A percentile compares a stretch with the other conserved stretches of the same genome.
These are phyloP conservation scores for Oostethus manadensis DNA, from an alignment of 2,113 vertebrate genomes.

Conservation along the genomic window DNA sequence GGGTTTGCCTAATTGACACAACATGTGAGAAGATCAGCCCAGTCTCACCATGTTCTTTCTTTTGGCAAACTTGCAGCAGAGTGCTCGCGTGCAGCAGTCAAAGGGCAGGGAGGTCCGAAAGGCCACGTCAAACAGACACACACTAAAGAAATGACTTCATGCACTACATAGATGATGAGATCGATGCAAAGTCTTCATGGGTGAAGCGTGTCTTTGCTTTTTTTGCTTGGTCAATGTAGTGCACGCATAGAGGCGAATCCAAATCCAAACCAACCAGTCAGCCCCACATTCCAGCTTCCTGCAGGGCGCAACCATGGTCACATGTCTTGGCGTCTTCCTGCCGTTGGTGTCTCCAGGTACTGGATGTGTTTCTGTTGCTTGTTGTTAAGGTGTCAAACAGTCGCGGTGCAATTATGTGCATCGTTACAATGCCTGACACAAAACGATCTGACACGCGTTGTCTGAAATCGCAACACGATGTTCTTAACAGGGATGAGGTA, in stretches of 20 bases:
- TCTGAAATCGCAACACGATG: background rate
- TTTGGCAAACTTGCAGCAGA: too few relatives aligned
- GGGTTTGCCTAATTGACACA: too few relatives aligned
- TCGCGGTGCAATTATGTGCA: background rate
- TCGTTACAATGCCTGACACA: background rate
- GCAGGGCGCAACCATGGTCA: conserved; percentile 1
- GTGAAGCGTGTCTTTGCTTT: background rate
- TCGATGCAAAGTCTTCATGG: too few relatives aligned
- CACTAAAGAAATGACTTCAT: too few relatives aligned
- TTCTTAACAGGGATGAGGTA: background rate
- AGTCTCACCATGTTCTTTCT: too few relatives aligned
- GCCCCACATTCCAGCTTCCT: conserved; percentile 26
- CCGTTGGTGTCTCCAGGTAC: too few relatives aligned
- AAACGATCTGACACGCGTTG: background rate
- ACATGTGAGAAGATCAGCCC: too few relatives aligned
- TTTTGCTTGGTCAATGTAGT: conserved; percentile 16
- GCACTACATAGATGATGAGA: too few relatives aligned
- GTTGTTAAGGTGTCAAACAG: background rate
- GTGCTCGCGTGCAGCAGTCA: too few relatives aligned
- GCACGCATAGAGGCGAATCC: conserved; percentile 33
- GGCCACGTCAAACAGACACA: too few relatives aligned
- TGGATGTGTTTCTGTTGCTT: background rate
- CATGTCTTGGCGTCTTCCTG: conserved; percentile 9
- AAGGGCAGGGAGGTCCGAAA: too few relatives aligned
- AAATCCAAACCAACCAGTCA: conserved; percentile 56